Evolutionary conservation across 1,140 invertebrate genomes (phyloP), one percentile per base, ranked within the genome.

Genomic region (Eciton burchellii): DNA sequence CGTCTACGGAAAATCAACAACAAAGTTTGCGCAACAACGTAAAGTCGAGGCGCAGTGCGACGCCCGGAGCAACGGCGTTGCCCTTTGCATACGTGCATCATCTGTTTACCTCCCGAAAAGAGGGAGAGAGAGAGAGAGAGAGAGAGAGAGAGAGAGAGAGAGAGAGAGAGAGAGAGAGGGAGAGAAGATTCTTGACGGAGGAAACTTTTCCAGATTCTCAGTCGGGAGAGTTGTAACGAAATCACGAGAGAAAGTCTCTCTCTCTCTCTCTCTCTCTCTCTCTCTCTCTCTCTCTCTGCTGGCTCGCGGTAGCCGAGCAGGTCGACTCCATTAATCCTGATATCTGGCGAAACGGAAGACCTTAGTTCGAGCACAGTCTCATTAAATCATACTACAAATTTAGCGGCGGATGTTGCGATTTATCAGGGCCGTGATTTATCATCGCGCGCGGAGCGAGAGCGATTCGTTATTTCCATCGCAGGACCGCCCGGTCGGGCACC

Each of bases 361-460:
- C 63, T 76, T 65, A 49, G 43, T 76, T 60, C 49, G 14, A 65
- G 72, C 59, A 76, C 19, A 76, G 63, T 76, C 65, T 65, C 72
- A 76, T 76, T 76, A 76, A 35, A 76, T 63, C 43, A 24, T 49
- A n/a, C 26, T 76, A 76, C 59, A 76, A 76, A 65, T 76, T 76
- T 76, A 65, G 26, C 12, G 60, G 72, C 43, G 43, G 59, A 65
- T 76, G 72, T 76, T 65, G 26, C 59, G 72, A 79, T 45, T 79
- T 79, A 70, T 70, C 74, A 70, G 70, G 35, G 63, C 62, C 35
- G 35, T 62, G 52, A 57, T 43, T 70, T 79, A 70, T 79, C 35
- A 70, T 70, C 74, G 63, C 49, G 35, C 19, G 49, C 49, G 35
- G 70, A 57, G n/a, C 74, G 52, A 79, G 70, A 57, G n/a, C 74